Conservation (phyloP, 2,113 vertebrate genomes). For the Numida meleagris region DNA sequence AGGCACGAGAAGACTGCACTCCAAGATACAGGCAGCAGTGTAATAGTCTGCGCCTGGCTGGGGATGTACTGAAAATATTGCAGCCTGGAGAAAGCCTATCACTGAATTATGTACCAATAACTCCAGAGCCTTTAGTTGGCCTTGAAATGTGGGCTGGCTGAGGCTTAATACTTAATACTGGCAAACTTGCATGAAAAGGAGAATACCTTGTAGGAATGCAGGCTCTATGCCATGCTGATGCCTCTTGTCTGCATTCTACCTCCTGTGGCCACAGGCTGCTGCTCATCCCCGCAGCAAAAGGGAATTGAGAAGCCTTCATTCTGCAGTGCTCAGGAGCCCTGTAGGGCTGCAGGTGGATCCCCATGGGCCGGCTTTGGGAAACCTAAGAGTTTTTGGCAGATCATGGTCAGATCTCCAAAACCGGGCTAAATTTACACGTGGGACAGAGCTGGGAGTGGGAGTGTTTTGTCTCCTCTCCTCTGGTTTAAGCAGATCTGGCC, state of each 20-base stretch:
- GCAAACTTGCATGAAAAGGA: slow-evolving; percentile 44
- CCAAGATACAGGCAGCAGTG: slow-evolving; percentile 28
- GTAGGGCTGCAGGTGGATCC: slow-evolving; percentile 29
- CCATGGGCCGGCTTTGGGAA: background rate
- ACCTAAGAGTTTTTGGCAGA: background rate
- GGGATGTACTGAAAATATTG: slow-evolving; percentile 34
- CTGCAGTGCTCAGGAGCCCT: slow-evolving; percentile 48
- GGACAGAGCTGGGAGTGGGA: background rate
- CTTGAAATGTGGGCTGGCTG: slow-evolving; percentile 28
- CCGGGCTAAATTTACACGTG: background rate
- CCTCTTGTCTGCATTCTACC: slow-evolving; percentile 25
- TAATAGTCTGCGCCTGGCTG: background rate
- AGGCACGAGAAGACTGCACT: slow-evolving; percentile 18
- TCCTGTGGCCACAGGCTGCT: slow-evolving; percentile 28
- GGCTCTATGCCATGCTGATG: slow-evolving; percentile 18
- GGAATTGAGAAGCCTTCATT: slow-evolving; percentile 36
- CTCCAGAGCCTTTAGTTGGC: slow-evolving; percentile 43
- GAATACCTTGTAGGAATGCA: slow-evolving; percentile 38
- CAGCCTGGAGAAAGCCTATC: slow-evolving; percentile 21
- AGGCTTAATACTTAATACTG: slow-evolving; percentile 32
- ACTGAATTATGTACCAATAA: slow-evolving; percentile 52
- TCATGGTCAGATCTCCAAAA: background rate
- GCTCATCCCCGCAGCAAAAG: slow-evolving; percentile 35
- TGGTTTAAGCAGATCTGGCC: background rate
- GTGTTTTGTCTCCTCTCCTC: background rate